Conservation (phyloP, 2,888 invertebrate species). For the Sphaerophoria rueppellii region DNA sequence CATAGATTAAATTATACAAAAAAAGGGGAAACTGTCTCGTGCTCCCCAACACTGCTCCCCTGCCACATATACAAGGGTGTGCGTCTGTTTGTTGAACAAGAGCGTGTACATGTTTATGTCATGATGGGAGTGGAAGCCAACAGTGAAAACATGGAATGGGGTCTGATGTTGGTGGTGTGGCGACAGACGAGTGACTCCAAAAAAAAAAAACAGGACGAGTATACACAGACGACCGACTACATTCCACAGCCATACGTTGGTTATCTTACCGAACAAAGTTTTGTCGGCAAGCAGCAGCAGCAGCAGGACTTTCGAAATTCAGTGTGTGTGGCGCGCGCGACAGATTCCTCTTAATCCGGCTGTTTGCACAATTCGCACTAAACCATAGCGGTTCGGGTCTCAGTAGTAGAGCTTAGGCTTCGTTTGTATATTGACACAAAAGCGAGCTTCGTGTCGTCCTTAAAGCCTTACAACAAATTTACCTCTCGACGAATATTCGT, state of each 20-base stretch:
- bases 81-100: constrained; percentile 27
- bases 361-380: constrained; percentile 55
- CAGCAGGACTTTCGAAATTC: constrained; percentile 39
- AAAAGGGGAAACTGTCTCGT: constrained; percentile 54
- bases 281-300: constrained; percentile 20
- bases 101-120: constrained; percentile 45
- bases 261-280: constrained; percentile 29
- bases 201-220: constrained; percentile 26
- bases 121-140: constrained; percentile 55
- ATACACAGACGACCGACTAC: constrained; percentile 50
- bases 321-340: constrained; percentile 65
- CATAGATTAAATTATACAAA: constrained; percentile 68
- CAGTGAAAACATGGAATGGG: constrained; percentile 10
- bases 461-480: constrained; percentile 46
- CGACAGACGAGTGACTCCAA: constrained; percentile 56
- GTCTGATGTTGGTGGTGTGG: neutral
- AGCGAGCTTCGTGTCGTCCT: constrained; percentile 31
- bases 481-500: constrained; percentile 39
- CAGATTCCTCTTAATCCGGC: constrained; percentile 69
- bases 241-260: constrained; percentile 50
- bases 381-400: constrained; percentile 1
- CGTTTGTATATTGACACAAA: constrained; percentile 49
- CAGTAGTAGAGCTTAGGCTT: constrained; percentile 60
- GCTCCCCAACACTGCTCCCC: neutral
- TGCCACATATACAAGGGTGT: constrained; percentile 54